phyloP scores from a whole-genome alignment of 1,140 invertebrate species.

The Temnothorax curvispinosus region DNA sequence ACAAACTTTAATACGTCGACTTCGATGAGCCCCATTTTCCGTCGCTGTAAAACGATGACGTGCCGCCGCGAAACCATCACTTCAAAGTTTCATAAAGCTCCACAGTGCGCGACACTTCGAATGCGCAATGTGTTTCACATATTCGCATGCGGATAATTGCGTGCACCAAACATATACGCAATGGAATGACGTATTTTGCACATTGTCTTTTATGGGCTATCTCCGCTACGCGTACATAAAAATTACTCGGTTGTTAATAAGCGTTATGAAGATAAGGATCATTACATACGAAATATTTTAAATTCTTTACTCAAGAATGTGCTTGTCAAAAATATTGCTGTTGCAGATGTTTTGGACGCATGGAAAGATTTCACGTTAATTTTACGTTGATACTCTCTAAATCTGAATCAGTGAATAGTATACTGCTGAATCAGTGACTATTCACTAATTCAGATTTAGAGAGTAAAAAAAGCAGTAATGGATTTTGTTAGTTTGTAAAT shows the following conservation, averaged over 20 bases:
- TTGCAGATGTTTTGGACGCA: background rate
- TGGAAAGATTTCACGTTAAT: background rate
- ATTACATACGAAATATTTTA: background rate
- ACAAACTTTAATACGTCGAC: constrained; percentile 56
- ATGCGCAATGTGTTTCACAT: constrained; percentile 38
- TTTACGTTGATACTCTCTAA: no score
- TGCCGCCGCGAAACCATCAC: constrained; percentile 42
- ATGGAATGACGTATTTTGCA: constrained; percentile 36
- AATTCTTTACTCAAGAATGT: background rate
- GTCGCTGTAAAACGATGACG: constrained; percentile 5
- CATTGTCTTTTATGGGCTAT: constrained; percentile 24
- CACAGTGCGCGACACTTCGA: constrained; percentile 1
- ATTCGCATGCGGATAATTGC: constrained; percentile 45
- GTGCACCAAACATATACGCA: background rate
- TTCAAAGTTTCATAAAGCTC: constrained; percentile 56
- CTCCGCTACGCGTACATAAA: background rate
- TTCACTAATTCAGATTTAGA: no score
- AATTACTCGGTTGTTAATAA: constrained; percentile 29
- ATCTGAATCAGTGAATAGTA: no score
- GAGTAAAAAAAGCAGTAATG: background rate
- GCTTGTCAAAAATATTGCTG: background rate
- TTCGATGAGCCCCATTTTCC: constrained; percentile 36
- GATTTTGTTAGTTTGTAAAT: background rate
- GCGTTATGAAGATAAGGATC: background rate
- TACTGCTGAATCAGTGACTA: no score